phyloP scores from a whole-genome alignment of 2,888 invertebrate genomes.

The Gastrophysa polygoni region DNA sequence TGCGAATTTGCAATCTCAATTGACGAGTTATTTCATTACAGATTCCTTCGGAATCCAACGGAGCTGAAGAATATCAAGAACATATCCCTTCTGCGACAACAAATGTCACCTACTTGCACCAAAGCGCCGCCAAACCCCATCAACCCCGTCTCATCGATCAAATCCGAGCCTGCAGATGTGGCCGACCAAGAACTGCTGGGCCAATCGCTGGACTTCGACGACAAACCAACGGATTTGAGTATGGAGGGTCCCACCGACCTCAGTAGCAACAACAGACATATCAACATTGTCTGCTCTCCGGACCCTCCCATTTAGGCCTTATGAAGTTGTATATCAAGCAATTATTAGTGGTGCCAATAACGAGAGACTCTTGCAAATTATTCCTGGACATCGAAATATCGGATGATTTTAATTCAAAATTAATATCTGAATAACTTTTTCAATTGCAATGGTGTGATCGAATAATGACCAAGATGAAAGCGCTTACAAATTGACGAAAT shows the following conservation, averaged over 20 bases:
- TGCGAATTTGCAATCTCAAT: no score
- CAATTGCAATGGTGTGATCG: no score
- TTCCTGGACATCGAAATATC: no score
- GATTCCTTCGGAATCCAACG: slow-evolving; percentile 90
- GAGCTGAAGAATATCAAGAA: slow-evolving; percentile 94
- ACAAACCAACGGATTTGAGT: slow-evolving; percentile 57
- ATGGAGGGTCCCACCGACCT: slow-evolving; percentile 57
- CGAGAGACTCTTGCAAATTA: slow-evolving; percentile 32
- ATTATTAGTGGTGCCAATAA: slow-evolving; percentile 37
- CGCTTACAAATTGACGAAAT: no score
- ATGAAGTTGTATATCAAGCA: slow-evolving; percentile 29
- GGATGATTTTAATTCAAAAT: no score
- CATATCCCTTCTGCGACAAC: slow-evolving; percentile 84
- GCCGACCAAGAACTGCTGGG: slow-evolving; percentile 25
- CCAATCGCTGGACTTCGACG: slow-evolving; percentile 48
- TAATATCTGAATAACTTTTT: no score
- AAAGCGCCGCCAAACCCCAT: slow-evolving; percentile 39
- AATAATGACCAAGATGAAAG: no score
- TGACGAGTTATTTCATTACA: slow-evolving; percentile 53
- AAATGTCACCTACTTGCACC: slow-evolving; percentile 61
- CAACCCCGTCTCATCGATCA: slow-evolving; percentile 41
- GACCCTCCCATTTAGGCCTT: slow-evolving; percentile 50
- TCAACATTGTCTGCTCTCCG: slow-evolving; percentile 57
- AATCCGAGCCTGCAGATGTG: slow-evolving; percentile 48
- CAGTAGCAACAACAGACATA: slow-evolving; percentile 52